These are phyloP conservation scores for Acronicta alni DNA, from an alignment of 2,888 invertebrate species.

Conservation along the genomic window DNA sequence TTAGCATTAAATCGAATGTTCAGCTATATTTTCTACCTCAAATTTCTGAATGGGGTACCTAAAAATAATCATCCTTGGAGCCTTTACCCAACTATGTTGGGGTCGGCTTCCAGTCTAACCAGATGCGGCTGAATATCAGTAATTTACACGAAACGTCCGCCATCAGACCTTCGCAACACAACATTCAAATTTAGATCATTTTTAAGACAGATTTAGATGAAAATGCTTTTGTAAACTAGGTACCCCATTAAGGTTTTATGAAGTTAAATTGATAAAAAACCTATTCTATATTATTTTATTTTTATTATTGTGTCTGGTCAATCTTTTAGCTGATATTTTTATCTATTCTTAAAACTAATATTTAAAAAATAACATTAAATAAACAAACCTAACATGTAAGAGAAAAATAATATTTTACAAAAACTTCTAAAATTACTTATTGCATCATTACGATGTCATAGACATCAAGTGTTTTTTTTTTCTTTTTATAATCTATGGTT, in stretches of 20 bases:
- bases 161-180: no score
- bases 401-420: conserved; percentile 73
- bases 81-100: no score
- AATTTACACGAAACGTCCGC: no score
- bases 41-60: conserved; percentile 4
- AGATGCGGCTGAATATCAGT: no score
- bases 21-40: conserved; percentile 1
- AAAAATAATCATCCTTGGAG: no score
- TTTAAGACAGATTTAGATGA: background rate
- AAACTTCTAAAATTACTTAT: conserved; percentile 76
- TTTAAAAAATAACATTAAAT: conserved; percentile 43
- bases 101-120: no score
- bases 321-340: conserved; percentile 33
- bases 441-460: conserved; percentile 78
- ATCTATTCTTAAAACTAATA: conserved; percentile 28
- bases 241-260: conserved; percentile 2
- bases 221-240: background rate
- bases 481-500: conserved; percentile 58
- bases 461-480: conserved; percentile 66
- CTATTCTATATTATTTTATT: conserved; percentile 36
- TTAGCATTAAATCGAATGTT: conserved; percentile 24
- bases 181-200: background rate
- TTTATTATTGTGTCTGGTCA: conserved; percentile 37
- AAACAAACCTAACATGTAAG: conserved; percentile 41
- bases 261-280: conserved; percentile 18